A percentile compares a stretch with the other conserved stretches of the same genome.
These are phyloP conservation scores for Dicerorhinus sumatrensis DNA, from an alignment of 2,113 vertebrate species.

Conservation along the genomic window DNA sequence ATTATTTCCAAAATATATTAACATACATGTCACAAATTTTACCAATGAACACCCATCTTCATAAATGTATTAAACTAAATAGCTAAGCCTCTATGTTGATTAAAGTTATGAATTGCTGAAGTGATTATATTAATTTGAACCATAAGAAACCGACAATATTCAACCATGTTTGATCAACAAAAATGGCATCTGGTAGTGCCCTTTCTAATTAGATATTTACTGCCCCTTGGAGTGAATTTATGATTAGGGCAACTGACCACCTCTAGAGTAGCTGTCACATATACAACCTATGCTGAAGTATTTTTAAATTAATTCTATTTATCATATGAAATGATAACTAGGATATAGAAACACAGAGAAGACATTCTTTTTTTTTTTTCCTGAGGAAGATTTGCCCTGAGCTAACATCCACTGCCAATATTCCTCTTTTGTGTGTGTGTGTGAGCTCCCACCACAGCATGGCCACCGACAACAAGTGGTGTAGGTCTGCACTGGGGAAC, in stretches of 20 bases:
- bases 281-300: background rate
- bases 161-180: background rate
- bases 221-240: background rate
- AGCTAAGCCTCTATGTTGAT: background rate
- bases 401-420: no score
- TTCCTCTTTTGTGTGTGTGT: no score
- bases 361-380: background rate
- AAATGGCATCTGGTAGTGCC: background rate
- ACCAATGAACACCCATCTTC: background rate
- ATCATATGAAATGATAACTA: background rate
- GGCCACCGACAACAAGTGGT: no score
- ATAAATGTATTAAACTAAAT: background rate
- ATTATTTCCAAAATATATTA: background rate
- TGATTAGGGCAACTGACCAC: background rate
- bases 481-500: no score
- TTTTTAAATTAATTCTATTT: constrained; percentile 1
- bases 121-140: background rate
- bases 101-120: background rate
- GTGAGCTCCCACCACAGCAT: no score
- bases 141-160: background rate
- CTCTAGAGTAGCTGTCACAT: background rate
- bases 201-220: background rate
- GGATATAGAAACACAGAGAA: background rate
- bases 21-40: background rate
- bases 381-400: no score